phyloP scores from a whole-genome alignment of 2,797 vertebrate genomes.

The Nyctalus aviator region DNA sequence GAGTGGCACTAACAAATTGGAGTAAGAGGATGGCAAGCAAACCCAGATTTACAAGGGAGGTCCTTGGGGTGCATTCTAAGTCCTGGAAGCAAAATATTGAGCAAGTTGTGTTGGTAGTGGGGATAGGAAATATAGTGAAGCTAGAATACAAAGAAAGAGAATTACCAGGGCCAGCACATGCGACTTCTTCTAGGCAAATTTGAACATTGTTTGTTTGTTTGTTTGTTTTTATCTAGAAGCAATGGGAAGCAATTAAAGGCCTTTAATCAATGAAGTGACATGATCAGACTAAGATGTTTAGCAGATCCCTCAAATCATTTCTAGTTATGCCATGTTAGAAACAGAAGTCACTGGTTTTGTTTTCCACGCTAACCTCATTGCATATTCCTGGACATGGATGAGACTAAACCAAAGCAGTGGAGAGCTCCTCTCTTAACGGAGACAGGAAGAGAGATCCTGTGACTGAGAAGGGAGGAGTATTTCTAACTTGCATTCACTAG shows the following conservation, averaged over 20 bases:
- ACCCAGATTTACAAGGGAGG: neutral
- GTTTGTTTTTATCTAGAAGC: neutral
- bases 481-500: conserved; percentile 2
- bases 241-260: neutral
- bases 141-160: neutral
- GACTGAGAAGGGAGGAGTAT: neutral
- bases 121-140: neutral
- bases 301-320: neutral
- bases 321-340: neutral
- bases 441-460: conserved; percentile 2
- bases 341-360: neutral
- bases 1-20: neutral
- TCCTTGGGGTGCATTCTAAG: neutral
- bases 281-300: neutral
- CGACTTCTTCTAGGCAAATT: neutral
- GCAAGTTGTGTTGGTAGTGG: neutral
- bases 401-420: neutral
- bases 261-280: neutral
- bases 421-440: neutral
- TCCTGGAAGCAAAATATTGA: neutral
- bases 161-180: neutral
- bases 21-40: neutral
- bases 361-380: neutral
- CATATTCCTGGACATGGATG: neutral
- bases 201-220: neutral